Conservation (phyloP, 1,140 invertebrate genomes). For the Drosophila littoralis region DNA sequence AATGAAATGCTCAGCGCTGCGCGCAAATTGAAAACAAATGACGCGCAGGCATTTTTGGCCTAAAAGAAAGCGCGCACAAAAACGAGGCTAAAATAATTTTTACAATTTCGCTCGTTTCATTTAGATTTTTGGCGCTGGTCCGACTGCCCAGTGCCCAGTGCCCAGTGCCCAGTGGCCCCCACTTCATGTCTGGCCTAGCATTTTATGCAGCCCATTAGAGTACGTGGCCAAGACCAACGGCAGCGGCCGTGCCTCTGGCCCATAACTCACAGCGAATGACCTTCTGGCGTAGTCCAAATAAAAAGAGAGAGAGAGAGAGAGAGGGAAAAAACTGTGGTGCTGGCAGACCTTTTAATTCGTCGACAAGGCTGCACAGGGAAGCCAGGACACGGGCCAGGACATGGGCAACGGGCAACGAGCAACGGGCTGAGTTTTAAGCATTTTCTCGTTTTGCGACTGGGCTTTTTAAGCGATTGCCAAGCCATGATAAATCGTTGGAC, state of each 20-base stretch:
- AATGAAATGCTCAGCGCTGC: slow-evolving; percentile 58
- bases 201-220: slow-evolving; percentile 61
- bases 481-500: slow-evolving; percentile 76
- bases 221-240: slow-evolving; percentile 37
- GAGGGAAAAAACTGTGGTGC: slow-evolving; percentile 18
- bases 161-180: not conserved
- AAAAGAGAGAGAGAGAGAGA: slow-evolving; percentile 3
- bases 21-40: slow-evolving; percentile 81
- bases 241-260: slow-evolving; percentile 50
- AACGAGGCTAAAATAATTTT: slow-evolving; percentile 38
- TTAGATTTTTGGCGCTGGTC: slow-evolving; percentile 41
- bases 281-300: slow-evolving; percentile 62
- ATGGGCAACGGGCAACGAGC: slow-evolving; percentile 25
- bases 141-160: slow-evolving; percentile 6
- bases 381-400: slow-evolving; percentile 35
- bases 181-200: not conserved
- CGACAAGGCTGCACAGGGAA: slow-evolving; percentile 55
- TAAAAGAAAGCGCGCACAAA: slow-evolving; percentile 3
- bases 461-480: slow-evolving; percentile 77
- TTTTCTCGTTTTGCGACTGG: slow-evolving; percentile 51
- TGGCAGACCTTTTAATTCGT: slow-evolving; percentile 71
- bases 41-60: slow-evolving; percentile 54
- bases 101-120: slow-evolving; percentile 51
- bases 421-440: slow-evolving; percentile 51
- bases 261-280: slow-evolving; percentile 78